These are phyloP conservation scores for Epizoanthus ramosus DNA, from an alignment of 92 coral and sea anemone species.

Conservation along the genomic window DNA sequence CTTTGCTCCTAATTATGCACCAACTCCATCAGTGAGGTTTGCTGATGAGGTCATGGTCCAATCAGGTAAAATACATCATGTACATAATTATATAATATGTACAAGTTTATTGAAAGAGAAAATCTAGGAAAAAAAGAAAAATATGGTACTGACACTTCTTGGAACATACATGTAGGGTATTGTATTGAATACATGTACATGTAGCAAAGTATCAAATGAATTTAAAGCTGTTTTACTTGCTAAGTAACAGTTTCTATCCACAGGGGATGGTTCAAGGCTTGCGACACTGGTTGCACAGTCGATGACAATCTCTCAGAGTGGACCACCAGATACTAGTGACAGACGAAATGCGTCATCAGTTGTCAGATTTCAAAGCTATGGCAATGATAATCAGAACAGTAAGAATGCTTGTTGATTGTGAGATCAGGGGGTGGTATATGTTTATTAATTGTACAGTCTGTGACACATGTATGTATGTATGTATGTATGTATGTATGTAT, in stretches of 20 bases:
- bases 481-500: too few species aligned
- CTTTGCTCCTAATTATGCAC: conserved; percentile 58
- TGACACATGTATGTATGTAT: too few species aligned
- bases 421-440: not conserved
- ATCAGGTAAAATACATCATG: conserved; percentile 3
- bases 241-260: not conserved
- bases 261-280: conserved; percentile 66
- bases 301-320: conserved; percentile 56
- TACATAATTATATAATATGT: too few species aligned
- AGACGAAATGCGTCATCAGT: conserved; percentile 33
- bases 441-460: not conserved
- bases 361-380: conserved; percentile 63
- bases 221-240: too few species aligned
- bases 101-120: not conserved
- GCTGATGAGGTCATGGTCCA: conserved; percentile 69
- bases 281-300: conserved; percentile 84
- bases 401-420: conserved; percentile 33
- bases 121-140: conserved; percentile 1
- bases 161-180: too few species aligned
- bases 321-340: conserved; percentile 37
- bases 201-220: too few species aligned
- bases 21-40: conserved; percentile 80
- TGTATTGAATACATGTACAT: too few species aligned
- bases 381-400: conserved; percentile 81
- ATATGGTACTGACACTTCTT: too few species aligned